Evolutionary conservation across 2,113 vertebrate species (phyloP).

Genomic region (Oncorhynchus clarkii): DNA sequence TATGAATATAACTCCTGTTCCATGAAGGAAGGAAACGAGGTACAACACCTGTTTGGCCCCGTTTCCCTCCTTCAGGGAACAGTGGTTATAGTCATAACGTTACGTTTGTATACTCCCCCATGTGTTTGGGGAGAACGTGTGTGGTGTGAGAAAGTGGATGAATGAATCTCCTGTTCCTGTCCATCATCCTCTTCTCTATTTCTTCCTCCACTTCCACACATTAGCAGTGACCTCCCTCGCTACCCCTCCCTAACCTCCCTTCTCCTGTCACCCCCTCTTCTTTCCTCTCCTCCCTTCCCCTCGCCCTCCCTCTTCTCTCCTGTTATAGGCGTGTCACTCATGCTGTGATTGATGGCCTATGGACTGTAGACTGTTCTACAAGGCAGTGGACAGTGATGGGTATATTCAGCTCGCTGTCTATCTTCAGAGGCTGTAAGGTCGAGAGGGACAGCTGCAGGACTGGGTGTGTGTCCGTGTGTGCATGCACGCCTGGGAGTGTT

Average conservation of each 20-base stretch:
- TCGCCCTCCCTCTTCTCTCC: background rate
- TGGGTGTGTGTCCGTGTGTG: background rate
- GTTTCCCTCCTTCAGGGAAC: too few relatives aligned
- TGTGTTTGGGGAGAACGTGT: too few relatives aligned
- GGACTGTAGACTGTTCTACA: constrained; percentile 17
- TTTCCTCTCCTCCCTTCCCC: background rate
- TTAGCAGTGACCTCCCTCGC: background rate
- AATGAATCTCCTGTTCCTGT: background rate
- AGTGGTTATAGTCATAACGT: too few relatives aligned
- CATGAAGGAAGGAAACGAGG: too few relatives aligned
- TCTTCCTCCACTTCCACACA: background rate
- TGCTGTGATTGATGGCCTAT: constrained; percentile 35
- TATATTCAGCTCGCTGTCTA: constrained; percentile 38
- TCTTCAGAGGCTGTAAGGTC: constrained; percentile 20
- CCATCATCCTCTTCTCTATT: background rate
- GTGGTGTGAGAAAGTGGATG: background rate
- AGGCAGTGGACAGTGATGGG: constrained; percentile 18
- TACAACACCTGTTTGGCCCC: too few relatives aligned
- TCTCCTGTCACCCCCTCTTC: background rate
- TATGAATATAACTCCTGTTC: too few relatives aligned
- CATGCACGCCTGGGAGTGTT: background rate
- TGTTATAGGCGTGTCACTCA: constrained; percentile 28
- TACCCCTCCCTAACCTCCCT: constrained; percentile 7
- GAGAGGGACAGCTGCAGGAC: constrained; percentile 7
- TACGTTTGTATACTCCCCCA: too few relatives aligned